Conservation (phyloP, 2,113 vertebrate genomes). For the Anseranas semipalmata region DNA sequence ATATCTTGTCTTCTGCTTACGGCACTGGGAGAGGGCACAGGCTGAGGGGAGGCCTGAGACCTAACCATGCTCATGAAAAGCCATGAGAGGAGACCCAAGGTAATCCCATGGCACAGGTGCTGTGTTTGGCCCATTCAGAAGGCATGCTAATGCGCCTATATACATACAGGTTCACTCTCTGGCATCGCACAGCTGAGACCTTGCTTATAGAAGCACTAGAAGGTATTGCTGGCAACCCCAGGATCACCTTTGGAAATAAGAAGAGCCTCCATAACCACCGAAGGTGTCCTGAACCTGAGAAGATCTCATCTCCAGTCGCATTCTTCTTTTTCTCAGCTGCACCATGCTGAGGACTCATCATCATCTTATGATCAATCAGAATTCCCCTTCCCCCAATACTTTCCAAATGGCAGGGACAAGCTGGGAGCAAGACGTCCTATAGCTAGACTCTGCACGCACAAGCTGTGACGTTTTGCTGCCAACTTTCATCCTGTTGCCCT, state of each 20-base stretch:
- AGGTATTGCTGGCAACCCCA: neutral
- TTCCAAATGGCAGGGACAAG: neutral
- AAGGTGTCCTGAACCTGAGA: neutral
- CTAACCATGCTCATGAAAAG: neutral
- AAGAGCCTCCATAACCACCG: neutral
- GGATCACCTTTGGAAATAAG: neutral
- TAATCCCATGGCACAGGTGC: neutral
- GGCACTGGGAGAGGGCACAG: neutral
- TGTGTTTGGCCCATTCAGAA: neutral
- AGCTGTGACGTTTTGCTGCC: neutral
- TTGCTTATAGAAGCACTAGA: neutral
- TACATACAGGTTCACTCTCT: neutral
- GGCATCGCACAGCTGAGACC: neutral
- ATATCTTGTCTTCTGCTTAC: neutral
- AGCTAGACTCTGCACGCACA: neutral
- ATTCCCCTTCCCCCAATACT: neutral
- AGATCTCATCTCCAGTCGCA: neutral
- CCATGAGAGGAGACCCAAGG: neutral
- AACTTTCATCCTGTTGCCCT: neutral
- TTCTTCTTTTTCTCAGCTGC: neutral
- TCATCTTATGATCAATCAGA: neutral
- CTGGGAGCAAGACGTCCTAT: neutral
- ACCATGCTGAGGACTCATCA: neutral
- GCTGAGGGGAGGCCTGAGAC: accelerated
- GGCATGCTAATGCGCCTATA: neutral